Evolutionary conservation across 1,140 invertebrate species (phyloP), one percentile per base, ranked within the genome.

Genomic region (Solenopsis fugax): DNA sequence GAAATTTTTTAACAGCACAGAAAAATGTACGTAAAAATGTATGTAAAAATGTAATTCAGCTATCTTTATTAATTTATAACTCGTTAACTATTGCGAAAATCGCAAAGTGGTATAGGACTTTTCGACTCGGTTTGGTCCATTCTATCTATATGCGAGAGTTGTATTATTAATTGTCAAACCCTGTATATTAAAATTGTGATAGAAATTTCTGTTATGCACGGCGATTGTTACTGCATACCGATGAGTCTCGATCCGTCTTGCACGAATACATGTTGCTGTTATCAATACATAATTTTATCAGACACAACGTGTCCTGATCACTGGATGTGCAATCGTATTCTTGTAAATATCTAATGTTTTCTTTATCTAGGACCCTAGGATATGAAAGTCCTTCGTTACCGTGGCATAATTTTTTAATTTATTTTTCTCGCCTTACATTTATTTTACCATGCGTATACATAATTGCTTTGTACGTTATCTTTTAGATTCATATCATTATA

Each of bases 401-500:
- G 80, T 84, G 69, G 69, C 54, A 84, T 84, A 75, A 75, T 21
- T 84, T 75, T 69, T 60, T 84, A 84, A 84, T 29, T 84, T 84
- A 84, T 84, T 84, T 24, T 16, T 50, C n/a, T 82, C 54, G 50
- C 41, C 2, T 18, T 72, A 82, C 37, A 48, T 37, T 82, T 82
- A 48, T 4, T 60, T 3, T 73, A 73, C 4, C 6, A 84, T 84
- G 4, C 34, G 45, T 50, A 50, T 60, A 72, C 24, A 45, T 82
- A 82, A 0, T 48, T 58, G 65, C 52, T 60, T 82, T 48, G 12
- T 58, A 72, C 18, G 45, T 82, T 72, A 82, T 60, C n/a, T 50
- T 10, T 41, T 72, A 82, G 41, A 48, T 65, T 71, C 13, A 54
- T 56, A 54, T 56, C 24, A 10, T 84, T 75, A 82, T 58, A 50